Evolutionary conservation across 2,888 invertebrate genomes (phyloP).

Genomic region (Thereva unica): DNA sequence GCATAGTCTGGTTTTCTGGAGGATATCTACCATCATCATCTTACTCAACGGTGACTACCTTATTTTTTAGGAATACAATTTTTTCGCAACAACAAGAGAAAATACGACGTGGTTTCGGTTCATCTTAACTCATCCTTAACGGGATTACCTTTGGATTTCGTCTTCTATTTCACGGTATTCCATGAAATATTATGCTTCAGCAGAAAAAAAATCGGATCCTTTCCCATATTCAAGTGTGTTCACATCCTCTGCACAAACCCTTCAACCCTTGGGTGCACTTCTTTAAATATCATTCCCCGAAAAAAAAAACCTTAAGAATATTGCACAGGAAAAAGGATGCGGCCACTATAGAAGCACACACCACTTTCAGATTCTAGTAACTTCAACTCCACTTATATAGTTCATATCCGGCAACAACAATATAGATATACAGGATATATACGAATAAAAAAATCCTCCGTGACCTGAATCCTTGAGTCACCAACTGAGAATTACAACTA

Average conservation of each 20-base stretch:
- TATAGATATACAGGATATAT: slow-evolving; percentile 3
- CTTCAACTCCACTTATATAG: not conserved
- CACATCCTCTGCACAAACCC: no score
- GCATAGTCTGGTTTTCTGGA: not conserved
- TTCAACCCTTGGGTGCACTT: no score
- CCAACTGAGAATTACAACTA: slow-evolving; percentile 27
- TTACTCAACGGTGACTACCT: slow-evolving; percentile 3
- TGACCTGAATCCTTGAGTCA: slow-evolving; percentile 33
- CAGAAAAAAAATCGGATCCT: no score
- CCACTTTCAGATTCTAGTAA: slow-evolving; percentile 10
- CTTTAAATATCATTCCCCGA: no score
- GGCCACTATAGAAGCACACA: slow-evolving; percentile 6
- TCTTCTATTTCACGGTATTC: no score
- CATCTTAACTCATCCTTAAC: no score
- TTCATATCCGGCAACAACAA: no score
- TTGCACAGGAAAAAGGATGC: slow-evolving; percentile 1
- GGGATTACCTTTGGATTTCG: no score
- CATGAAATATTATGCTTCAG: no score
- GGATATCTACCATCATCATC: slow-evolving; percentile 21
- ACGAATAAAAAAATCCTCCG: slow-evolving; percentile 24
- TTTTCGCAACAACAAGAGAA: no score
- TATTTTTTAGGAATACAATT: not conserved
- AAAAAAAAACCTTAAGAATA: not conserved
- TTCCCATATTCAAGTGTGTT: no score
- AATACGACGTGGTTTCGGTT: no score